Evolutionary conservation across 35 echinoderm and acorn worm species (phyloP).

Genomic region (Hemicentrotus pulcherrimus): DNA sequence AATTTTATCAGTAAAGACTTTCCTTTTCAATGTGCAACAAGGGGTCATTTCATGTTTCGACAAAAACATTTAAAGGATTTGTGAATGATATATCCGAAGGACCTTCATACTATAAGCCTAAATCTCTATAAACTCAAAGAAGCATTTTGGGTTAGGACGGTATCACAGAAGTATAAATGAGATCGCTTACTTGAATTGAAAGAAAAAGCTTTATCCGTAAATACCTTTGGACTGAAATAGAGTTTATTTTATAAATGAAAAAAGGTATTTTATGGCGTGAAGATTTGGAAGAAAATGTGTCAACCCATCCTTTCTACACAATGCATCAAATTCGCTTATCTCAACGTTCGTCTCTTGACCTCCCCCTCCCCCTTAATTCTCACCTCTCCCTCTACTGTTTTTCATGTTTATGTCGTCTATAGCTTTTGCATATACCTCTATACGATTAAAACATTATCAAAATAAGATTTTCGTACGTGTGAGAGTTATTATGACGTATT

Average conservation of each 20-base stretch:
- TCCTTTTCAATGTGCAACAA: too few species aligned
- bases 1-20: not conserved
- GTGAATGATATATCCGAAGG: not conserved
- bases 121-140: not conserved
- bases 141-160: not conserved
- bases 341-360: too few species aligned
- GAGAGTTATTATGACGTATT: too few species aligned
- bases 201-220: not conserved
- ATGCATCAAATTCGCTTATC: too few species aligned
- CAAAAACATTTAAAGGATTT: not conserved
- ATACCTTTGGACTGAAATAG: not conserved
- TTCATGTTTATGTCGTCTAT: too few species aligned
- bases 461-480: too few species aligned
- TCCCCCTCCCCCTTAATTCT: too few species aligned
- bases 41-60: not conserved
- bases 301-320: not conserved
- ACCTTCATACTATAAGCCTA: not conserved
- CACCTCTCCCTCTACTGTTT: too few species aligned
- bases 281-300: not conserved
- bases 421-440: too few species aligned
- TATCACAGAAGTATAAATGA: not conserved
- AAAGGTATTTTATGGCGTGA: not conserved
- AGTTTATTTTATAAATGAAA: not conserved
- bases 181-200: not conserved
- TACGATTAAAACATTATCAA: too few species aligned